phyloP scores from a whole-genome alignment of 2,888 invertebrate genomes.

The Coremacera marginata region DNA sequence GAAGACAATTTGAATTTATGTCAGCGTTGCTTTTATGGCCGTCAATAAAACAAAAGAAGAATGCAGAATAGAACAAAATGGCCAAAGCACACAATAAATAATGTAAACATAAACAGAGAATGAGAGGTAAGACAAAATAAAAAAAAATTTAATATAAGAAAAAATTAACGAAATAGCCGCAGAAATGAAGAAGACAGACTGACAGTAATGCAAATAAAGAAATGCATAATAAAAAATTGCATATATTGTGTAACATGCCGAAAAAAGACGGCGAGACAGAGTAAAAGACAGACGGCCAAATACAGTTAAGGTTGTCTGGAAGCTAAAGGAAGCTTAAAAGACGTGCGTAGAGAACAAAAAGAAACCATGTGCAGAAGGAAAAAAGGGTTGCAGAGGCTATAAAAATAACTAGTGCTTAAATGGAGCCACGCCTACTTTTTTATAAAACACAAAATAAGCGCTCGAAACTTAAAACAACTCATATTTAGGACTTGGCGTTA shows the following conservation, averaged over 20 bases:
- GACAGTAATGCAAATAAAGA: not conserved
- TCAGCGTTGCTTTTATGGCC: too few species aligned
- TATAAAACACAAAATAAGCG: too few species aligned
- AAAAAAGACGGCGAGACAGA: not conserved
- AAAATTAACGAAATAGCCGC: not conserved
- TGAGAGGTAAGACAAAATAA: not conserved
- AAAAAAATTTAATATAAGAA: not conserved
- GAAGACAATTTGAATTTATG: too few species aligned
- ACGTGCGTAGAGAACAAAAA: too few species aligned
- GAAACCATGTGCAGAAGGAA: not conserved
- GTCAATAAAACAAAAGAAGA: too few species aligned
- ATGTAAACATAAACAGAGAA: not conserved
- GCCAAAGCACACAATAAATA: too few species aligned
- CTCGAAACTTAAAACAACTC: too few species aligned
- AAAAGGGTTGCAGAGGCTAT: too few species aligned
- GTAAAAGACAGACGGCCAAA: not conserved
- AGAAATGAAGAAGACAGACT: not conserved
- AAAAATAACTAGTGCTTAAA: too few species aligned
- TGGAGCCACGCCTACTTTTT: too few species aligned
- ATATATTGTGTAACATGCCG: not conserved
- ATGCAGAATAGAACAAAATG: too few species aligned
- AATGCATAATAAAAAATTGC: not conserved
- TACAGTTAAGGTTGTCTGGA: not conserved
- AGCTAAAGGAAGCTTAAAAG: not conserved
- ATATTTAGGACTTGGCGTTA: too few species aligned